Conservation (phyloP, 2,113 vertebrate genomes). For the Esox niger region DNA sequence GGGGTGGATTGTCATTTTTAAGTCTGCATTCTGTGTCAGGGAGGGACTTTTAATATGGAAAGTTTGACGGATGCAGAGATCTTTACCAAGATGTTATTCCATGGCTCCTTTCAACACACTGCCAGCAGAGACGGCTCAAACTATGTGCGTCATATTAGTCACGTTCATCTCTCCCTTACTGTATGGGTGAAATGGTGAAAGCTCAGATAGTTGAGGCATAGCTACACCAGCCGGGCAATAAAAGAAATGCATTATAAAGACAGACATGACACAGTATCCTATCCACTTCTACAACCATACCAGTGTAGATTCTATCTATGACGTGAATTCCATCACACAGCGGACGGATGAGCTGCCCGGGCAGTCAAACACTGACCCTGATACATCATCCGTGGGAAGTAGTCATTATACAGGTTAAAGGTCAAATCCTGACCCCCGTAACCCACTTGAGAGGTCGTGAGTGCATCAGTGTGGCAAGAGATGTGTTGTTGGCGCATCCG, state of each 20-base stretch:
- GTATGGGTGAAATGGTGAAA: neutral
- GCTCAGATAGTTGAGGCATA: neutral
- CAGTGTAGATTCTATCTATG: neutral
- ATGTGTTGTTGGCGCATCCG: neutral
- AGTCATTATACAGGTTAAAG: conserved; percentile 3
- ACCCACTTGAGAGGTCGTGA: neutral
- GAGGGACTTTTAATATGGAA: neutral
- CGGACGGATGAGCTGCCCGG: neutral
- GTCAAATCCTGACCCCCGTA: neutral
- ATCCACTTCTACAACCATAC: neutral
- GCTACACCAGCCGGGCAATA: neutral
- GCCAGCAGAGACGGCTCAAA: neutral
- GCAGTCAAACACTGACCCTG: neutral
- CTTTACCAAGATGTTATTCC: neutral
- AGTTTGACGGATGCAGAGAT: neutral
- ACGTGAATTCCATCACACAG: neutral
- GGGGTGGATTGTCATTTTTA: neutral
- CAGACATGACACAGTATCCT: conserved; percentile 5
- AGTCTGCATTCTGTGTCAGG: neutral
- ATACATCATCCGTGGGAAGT: neutral
- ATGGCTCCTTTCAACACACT: neutral
- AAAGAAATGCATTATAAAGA: neutral
- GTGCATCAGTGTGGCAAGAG: neutral
- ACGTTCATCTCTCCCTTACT: neutral
- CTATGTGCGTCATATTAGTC: neutral